Percentiles rank a stretch among this genome's conserved stretches.
Evolutionary conservation across 2,113 vertebrate genomes (phyloP).

Genomic region (Poeciliopsis turrubarensis): DNA sequence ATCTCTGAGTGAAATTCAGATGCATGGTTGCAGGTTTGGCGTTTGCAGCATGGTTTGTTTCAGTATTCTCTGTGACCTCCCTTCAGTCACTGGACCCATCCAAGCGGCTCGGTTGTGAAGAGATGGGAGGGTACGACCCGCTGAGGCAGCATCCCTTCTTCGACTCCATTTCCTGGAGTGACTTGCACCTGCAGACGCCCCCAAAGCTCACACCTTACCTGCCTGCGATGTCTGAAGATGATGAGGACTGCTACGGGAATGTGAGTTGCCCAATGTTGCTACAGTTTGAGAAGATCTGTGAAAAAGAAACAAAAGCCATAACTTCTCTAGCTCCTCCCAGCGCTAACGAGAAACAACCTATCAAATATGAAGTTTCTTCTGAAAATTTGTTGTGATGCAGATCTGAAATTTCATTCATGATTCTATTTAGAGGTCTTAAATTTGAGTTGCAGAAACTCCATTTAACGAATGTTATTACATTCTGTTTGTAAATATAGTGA

Average conservation of each 20-base stretch:
- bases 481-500: too few relatives aligned
- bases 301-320: too few relatives aligned
- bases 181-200: conserved; percentile 91
- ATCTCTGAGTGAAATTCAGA: neutral
- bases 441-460: too few relatives aligned
- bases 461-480: too few relatives aligned
- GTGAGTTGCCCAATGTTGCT: conserved; percentile 73
- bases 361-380: too few relatives aligned
- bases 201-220: conserved; percentile 97
- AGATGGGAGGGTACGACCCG: conserved; percentile 92
- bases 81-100: conserved; percentile 91
- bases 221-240: conserved; percentile 98
- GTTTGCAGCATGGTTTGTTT: neutral
- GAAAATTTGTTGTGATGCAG: too few relatives aligned
- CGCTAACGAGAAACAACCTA: too few relatives aligned
- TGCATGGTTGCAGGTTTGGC: neutral
- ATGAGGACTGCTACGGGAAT: conserved; percentile 99
- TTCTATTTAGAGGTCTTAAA: too few relatives aligned
- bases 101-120: conserved; percentile 95
- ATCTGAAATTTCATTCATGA: too few relatives aligned
- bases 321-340: too few relatives aligned
- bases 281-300: too few relatives aligned
- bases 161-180: conserved; percentile 90
- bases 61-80: neutral
- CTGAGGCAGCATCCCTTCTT: conserved; percentile 94